Base-by-base conservation (phyloP, 2,888 invertebrate species). In the Sminthurides aquaticus region DNA sequence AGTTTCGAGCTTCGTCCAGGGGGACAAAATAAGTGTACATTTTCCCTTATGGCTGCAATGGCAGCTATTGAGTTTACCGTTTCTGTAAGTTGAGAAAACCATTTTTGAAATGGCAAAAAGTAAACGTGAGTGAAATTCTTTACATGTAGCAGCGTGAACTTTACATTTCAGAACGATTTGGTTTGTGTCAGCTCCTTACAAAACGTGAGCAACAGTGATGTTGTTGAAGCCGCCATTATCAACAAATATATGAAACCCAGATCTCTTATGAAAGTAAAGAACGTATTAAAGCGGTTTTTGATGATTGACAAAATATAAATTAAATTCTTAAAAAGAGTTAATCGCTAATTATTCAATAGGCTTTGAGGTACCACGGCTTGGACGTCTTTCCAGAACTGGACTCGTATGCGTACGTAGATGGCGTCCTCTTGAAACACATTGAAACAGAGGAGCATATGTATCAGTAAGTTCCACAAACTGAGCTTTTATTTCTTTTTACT, bases 311-410 rank as follows among this genome's bases (percentile, higher is more conserved):
- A n/a, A n/a, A n/a, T n/a, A n/a, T n/a, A n/a, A n/a, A n/a, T n/a
- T n/a, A n/a, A n/a, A n/a, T n/a, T n/a, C n/a, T n/a, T n/a, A n/a
- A n/a, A n/a, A n/a, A n/a, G n/a, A n/a, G n/a, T n/a, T n/a, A n/a
- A n/a, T n/a, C n/a, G n/a, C n/a, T n/a, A 5, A 26, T 18, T 2
- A 3, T 48, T 28, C 26, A 62, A 5, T 69, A 78, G 83, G 76
- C 82, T 60, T 80, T 84, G 78, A 83, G 84, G 3, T 82, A 82
- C 1, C 85, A 87, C 0, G 89, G 90, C 0, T 86, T 91, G 63
- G 90, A 92, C 75, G 82, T 92, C 66, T 92, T 92, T 76, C 91
- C 92, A 0, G 86, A 86, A 60, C 84, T 84, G 72, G 92, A 92
- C 77, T 76, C 75, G 1, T 75, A 75, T 70, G 77, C 72, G 64